Conservation (phyloP, 2,888 invertebrate species). For the Neoascia interrupta region DNA sequence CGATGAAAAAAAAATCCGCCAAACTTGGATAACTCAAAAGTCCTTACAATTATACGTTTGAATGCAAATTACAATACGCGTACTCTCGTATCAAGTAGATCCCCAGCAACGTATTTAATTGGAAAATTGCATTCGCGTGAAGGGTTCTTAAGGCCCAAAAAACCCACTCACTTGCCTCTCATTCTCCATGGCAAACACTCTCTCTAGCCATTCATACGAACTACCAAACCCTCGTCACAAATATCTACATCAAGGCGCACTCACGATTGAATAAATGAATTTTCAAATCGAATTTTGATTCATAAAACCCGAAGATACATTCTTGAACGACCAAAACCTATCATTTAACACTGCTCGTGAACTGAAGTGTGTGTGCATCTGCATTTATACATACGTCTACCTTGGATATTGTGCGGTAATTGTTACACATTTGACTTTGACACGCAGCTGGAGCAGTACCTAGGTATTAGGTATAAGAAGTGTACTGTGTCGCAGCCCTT, state of each 20-base stretch:
- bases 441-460: conserved; percentile 39
- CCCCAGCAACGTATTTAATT: conserved; percentile 55
- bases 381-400: neutral
- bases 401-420: conserved; percentile 33
- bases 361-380: neutral
- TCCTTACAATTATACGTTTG: conserved; percentile 42
- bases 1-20: neutral
- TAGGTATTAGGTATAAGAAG: neutral
- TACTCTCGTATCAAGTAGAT: conserved; percentile 46
- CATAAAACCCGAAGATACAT: conserved; percentile 55
- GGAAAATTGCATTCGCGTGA: conserved; percentile 60
- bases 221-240: no score
- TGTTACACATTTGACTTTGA: conserved; percentile 64
- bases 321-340: conserved; percentile 43
- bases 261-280: conserved; percentile 65
- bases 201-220: no score
- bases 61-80: conserved; percentile 54
- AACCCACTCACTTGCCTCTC: conserved; percentile 50
- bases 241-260: no score
- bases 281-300: conserved; percentile 64
- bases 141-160: conserved; percentile 36
- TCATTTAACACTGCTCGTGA: conserved; percentile 23
- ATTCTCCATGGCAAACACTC: neutral
- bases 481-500: neutral
- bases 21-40: no score